A percentile compares a stretch with the other conserved stretches of the same genome.
These are phyloP conservation scores for Patagioenas fasciata DNA, from an alignment of 2,113 vertebrate species.

Conservation along the genomic window DNA sequence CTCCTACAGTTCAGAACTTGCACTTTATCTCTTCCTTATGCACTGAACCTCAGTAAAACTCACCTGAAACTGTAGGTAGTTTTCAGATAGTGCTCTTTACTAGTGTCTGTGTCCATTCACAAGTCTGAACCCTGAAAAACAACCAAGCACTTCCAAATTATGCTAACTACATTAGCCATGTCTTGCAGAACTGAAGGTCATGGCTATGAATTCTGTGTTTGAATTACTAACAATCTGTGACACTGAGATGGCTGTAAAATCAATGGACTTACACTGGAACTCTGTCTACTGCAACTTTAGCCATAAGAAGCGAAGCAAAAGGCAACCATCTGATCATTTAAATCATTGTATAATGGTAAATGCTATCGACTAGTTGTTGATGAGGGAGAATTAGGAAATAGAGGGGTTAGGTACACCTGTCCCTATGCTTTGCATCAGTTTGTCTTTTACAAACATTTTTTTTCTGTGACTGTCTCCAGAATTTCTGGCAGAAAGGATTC, in stretches of 20 bases:
- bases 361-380: not conserved
- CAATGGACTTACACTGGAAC: not conserved
- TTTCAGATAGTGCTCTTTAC: not conserved
- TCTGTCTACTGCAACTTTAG: not conserved
- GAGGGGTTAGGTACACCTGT: not conserved
- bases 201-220: not conserved
- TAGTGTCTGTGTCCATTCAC: not conserved
- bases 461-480: not conserved
- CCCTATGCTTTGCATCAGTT: not conserved
- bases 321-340: not conserved
- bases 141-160: not conserved
- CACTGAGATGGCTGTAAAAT: not conserved
- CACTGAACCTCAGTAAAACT: not conserved
- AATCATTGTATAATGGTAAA: not conserved
- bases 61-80: not conserved
- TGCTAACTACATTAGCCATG: not conserved
- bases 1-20: not conserved
- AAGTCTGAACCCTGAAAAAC: not conserved
- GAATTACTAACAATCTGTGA: not conserved
- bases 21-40: not conserved
- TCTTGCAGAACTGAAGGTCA: not conserved
- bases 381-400: not conserved
- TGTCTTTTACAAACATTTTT: not conserved
- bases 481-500: not conserved
- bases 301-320: not conserved